A percentile compares a stretch with the other conserved stretches of the same genome.
These are phyloP conservation scores for Vesta saturnalis DNA, from an alignment of 2,888 invertebrate genomes.

Conservation along the genomic window DNA sequence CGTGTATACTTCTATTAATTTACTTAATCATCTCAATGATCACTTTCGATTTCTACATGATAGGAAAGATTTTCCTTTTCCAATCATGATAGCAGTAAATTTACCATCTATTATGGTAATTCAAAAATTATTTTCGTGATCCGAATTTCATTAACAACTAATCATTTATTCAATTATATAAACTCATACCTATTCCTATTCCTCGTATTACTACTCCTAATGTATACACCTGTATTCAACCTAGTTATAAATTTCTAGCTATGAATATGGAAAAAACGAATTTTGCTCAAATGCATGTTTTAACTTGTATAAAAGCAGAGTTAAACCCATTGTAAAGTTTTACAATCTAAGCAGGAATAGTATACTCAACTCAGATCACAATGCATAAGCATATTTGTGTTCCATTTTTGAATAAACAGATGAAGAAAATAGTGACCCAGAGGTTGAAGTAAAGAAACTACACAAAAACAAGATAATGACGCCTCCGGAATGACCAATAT, in stretches of 20 bases:
- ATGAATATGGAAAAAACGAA: background rate
- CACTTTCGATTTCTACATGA: background rate
- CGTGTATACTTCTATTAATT: background rate
- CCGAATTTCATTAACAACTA: background rate
- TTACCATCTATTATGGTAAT: background rate
- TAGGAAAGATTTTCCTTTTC: background rate
- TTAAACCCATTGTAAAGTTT: too few species aligned
- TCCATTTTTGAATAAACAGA: too few species aligned
- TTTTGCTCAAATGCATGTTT: too few species aligned
- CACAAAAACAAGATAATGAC: too few species aligned
- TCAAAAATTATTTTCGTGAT: background rate
- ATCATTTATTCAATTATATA: slow-evolving; percentile 1
- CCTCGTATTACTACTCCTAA: background rate
- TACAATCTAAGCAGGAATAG: too few species aligned
- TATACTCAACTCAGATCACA: too few species aligned
- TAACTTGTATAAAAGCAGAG: too few species aligned
- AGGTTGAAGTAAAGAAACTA: too few species aligned
- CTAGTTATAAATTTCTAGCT: background rate
- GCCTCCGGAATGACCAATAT: too few species aligned
- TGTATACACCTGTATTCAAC: background rate
- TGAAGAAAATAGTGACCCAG: too few species aligned
- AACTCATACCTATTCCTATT: background rate
- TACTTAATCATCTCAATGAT: background rate
- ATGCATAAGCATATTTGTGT: too few species aligned
- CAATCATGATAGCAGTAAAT: background rate